Base-by-base conservation (phyloP, 92 coral and sea anemone genomes). In the Porites divaricata region DNA sequence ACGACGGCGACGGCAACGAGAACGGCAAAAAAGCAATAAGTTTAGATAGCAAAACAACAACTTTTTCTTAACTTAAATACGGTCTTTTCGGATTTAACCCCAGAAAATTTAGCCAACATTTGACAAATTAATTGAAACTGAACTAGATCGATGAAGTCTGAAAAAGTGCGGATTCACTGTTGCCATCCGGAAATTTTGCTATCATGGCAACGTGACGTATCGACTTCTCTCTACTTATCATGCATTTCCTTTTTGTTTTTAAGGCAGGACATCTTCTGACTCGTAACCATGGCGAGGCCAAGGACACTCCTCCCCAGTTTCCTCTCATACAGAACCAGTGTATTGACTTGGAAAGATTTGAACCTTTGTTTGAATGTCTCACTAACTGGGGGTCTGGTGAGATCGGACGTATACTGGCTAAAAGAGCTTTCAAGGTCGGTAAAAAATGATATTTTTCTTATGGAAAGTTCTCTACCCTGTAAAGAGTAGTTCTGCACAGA, bases 361-460 rank as follows among this genome's bases (percentile, higher is more conserved):
- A 78, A 52, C 95, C 98, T 25, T 87, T 96, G 83, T 96, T 96
- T 71, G 85, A 88, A 70, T 95, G 96, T 80, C 89, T 96, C 12
- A 96, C 99, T 2, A 87, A 93, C 81, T 96, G 99, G 99, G 99
- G 99, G 22, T 71, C 89, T 25, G 93, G 98, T 57, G 99, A 94
- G 84, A 92, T 92, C 35, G 93, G 98, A 14, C 92, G 83, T 59
- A 70, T 81, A 11, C 78, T 96, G 77, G 88, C 98, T 11, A 84
- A 63, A 57, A 86, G 99, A 72, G 98, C 97, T 9, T 95, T 97
- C 79, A 89, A 92, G 92, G 98, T 95, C 72, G 61, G 92, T 72
- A 19, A 1, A 21, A 24, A 11, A 1, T 77, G 7, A 11, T 23
- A 54, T 54, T 6, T 54, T 2, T 54, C 17, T 15, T 54, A 15